Evolutionary conservation across 2,797 vertebrate genomes (phyloP), one percentile per base, ranked within the genome.

Genomic region (Pogoniulus pusillus): DNA sequence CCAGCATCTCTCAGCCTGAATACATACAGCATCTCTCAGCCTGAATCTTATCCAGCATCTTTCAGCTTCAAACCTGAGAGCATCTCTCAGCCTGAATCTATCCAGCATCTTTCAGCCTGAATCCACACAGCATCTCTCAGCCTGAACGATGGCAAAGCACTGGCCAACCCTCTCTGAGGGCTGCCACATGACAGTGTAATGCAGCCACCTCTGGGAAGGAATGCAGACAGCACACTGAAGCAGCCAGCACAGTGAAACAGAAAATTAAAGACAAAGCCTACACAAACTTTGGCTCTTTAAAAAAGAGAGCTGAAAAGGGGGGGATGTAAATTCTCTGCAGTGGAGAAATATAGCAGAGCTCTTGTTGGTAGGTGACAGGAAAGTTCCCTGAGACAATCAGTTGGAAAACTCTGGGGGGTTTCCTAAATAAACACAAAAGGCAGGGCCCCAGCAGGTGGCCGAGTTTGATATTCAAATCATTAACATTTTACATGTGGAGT

Each of bases 391-490:
- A 95, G 94, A 95, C 95, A 97, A 97, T 97, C 96, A 97, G 95
- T 78, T 88, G 91, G 95, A 96, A 95, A 96, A 94, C 97, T 96
- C 94, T 34, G 84, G 69, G 80, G 93, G 87, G 87, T 90, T 96
- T 97, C 94, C 96, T 98, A 98, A 98, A 98, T 96, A 98, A 98
- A 98, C 97, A 98, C 74, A 93, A 96, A 95, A 96, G 68, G 72
- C 95, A 97, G 94, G 96, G 97, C 93, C 92, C 93, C 96, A 97
- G 97, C 98, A 99, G 98, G 98, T 98, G 98, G 97, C 96, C 96
- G 88, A 89, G 96, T 95, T 95, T 96, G 96, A 97, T 97, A 97
- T 97, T 97, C 94, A 96, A 95, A 97, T 97, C 90, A 97, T 97
- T 97, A 97, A 90, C 92, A 92, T 96, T 96, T 97, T 98, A 97